These are phyloP conservation scores for Caracal caracal DNA, from an alignment of 2,113 vertebrate species.

Conservation along the genomic window DNA sequence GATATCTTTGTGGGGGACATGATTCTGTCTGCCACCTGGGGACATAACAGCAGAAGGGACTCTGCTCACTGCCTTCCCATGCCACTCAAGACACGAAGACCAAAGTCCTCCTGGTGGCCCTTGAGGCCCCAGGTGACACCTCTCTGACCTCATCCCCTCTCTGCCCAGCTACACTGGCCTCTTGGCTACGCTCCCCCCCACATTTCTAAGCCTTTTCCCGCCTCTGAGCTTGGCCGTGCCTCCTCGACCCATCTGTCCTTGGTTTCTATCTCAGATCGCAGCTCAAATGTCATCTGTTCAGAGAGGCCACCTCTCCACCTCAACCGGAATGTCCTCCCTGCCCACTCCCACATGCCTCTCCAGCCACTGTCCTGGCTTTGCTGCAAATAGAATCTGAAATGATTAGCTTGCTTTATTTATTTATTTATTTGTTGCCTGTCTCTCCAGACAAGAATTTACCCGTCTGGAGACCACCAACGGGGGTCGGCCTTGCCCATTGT, in stretches of 20 bases:
- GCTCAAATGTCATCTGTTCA: constrained; percentile 15
- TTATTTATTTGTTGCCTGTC: background rate
- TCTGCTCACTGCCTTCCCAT: background rate
- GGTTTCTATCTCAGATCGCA: constrained; percentile 19
- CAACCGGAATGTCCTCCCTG: background rate
- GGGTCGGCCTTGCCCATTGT: background rate
- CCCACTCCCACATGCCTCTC: background rate
- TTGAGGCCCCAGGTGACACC: background rate
- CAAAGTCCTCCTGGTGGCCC: background rate
- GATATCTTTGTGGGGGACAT: background rate
- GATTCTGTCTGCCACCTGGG: background rate
- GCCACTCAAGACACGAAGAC: background rate
- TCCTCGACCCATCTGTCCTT: background rate
- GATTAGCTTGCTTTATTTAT: background rate
- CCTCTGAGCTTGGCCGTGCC: background rate
- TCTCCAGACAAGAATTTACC: background rate
- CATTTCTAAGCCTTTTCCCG: background rate
- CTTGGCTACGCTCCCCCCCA: background rate
- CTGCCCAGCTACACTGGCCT: background rate
- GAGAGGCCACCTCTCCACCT: background rate
- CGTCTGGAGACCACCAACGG: background rate
- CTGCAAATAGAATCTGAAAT: background rate
- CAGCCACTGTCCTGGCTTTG: background rate
- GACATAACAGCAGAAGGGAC: background rate
- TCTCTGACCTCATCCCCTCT: background rate